Evolutionary conservation across 2,113 vertebrate genomes (phyloP).

Genomic region (Casuarius casuarius): DNA sequence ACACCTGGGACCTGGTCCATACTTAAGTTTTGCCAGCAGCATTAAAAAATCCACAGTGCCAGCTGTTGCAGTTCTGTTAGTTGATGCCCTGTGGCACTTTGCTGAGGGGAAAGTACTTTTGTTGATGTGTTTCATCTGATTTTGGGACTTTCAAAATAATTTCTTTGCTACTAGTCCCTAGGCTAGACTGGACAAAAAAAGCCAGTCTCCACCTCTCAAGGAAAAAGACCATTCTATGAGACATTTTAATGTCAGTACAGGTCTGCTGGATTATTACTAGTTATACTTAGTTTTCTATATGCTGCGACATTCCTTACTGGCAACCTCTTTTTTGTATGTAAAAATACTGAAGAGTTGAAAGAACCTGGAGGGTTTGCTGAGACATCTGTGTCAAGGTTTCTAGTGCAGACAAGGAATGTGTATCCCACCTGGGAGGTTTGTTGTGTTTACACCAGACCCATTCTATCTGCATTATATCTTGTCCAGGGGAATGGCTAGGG

Average conservation of each 20-base stretch:
- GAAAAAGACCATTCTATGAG: neutral
- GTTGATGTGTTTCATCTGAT: neutral
- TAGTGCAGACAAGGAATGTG: slow-evolving; percentile 1
- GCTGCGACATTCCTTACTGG: neutral
- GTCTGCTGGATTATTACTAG: slow-evolving; percentile 35
- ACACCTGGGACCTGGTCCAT: neutral
- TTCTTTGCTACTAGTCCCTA: neutral
- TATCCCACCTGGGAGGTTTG: neutral
- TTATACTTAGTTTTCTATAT: slow-evolving; percentile 26
- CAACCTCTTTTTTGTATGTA: slow-evolving; percentile 28
- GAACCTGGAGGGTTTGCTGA: slow-evolving; percentile 21
- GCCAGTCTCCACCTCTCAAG: neutral
- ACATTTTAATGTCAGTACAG: slow-evolving; percentile 12
- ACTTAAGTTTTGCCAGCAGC: neutral
- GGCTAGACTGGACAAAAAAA: neutral
- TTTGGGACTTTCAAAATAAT: neutral
- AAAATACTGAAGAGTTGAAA: slow-evolving; percentile 14
- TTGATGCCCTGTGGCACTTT: neutral
- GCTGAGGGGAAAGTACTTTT: neutral
- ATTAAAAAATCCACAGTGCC: neutral
- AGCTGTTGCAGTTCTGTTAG: neutral
- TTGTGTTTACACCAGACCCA: neutral
- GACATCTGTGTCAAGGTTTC: slow-evolving; percentile 33
- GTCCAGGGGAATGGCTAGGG: neutral
- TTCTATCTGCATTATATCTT: neutral